Conservation (phyloP, 1,140 invertebrate species). For the Penaeus japonicus region DNA sequence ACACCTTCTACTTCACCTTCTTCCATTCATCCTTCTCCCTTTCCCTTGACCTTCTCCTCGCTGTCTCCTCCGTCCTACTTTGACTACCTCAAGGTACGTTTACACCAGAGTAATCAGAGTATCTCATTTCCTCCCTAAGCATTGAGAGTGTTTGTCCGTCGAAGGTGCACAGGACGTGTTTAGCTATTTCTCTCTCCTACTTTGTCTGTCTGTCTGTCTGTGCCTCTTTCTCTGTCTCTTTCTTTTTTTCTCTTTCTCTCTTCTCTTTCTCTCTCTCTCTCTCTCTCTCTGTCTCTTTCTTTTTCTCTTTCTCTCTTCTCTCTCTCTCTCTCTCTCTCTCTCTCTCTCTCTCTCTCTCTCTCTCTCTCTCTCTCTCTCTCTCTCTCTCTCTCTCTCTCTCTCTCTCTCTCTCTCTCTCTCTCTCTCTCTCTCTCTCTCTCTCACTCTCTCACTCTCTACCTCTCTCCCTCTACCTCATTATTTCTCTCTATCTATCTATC, state of each 20-base stretch:
- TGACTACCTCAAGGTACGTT: no score
- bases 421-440: not conserved
- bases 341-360: not conserved
- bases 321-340: not conserved
- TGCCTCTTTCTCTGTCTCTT: slow-evolving; percentile 31
- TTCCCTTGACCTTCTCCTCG: no score
- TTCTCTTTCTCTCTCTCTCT: not conserved
- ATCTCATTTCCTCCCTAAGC: no score
- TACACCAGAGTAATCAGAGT: no score
- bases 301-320: not conserved
- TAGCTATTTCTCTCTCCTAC: no score
- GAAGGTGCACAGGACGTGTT: no score
- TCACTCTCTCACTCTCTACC: not conserved
- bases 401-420: not conserved
- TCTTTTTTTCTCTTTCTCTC: not conserved
- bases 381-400: no score
- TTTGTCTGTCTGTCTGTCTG: slow-evolving; percentile 4
- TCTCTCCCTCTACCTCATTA: not conserved
- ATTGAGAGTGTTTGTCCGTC: no score
- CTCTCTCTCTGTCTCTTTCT: not conserved
- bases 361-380: not conserved
- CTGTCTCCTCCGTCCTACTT: no score
- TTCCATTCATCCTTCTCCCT: no score
- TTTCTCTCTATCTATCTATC: not conserved
- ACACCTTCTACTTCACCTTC: no score